These are phyloP conservation scores for Dipodomys ordii DNA, from an alignment of 2,113 vertebrate species.

Conservation along the genomic window DNA sequence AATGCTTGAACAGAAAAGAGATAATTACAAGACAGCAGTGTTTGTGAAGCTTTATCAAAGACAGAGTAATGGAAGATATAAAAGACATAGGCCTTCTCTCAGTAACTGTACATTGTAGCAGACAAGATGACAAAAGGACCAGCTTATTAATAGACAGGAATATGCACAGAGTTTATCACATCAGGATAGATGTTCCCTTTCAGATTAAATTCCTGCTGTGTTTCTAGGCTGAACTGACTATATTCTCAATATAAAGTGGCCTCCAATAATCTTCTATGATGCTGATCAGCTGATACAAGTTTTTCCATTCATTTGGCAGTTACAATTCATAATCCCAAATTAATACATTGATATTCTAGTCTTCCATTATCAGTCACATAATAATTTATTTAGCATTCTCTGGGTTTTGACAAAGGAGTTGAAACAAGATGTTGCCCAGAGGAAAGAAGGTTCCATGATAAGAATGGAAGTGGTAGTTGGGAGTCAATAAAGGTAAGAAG, in stretches of 20 bases:
- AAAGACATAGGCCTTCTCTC: not conserved
- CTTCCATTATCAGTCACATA: not conserved
- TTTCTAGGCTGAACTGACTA: not conserved
- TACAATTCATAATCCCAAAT: not conserved
- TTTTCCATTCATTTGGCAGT: not conserved
- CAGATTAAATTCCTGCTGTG: constrained; percentile 11
- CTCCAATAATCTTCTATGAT: not conserved
- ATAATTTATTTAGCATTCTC: not conserved
- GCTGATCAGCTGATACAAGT: not conserved
- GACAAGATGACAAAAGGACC: not conserved
- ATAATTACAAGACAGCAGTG: not conserved
- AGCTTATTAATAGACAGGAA: not conserved
- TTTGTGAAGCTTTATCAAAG: not conserved
- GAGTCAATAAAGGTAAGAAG: not conserved
- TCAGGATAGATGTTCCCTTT: not conserved
- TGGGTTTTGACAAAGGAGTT: not conserved
- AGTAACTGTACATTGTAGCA: not conserved
- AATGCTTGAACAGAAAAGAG: not conserved
- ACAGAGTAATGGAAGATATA: not conserved
- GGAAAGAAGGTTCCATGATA: not conserved
- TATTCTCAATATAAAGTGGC: not conserved
- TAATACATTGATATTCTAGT: not conserved
- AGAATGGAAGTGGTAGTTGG: not conserved
- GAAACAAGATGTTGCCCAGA: not conserved
- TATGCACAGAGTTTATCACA: not conserved